Percentiles rank a stretch among this genome's conserved stretches.
Conservation (phyloP, 2,113 vertebrate genomes). For the Merops nubicus region DNA sequence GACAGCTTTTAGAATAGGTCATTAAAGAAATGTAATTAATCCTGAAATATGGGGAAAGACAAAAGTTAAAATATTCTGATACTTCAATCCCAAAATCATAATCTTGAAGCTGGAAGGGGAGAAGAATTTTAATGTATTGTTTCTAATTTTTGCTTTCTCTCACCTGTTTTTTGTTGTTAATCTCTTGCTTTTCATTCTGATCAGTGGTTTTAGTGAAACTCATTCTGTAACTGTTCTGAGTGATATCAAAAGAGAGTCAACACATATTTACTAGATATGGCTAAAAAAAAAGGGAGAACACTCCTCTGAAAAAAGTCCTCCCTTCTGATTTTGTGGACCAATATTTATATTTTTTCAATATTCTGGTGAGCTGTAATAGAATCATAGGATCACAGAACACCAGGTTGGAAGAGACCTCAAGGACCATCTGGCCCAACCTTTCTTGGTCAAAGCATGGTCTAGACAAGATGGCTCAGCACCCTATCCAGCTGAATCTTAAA, state of each 20-base stretch:
- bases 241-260: neutral
- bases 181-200: neutral
- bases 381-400: neutral
- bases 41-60: neutral
- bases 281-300: neutral
- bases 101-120: neutral
- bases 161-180: neutral
- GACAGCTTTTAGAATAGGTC: neutral
- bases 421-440: neutral
- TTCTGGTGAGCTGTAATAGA: neutral
- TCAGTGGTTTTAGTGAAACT: neutral
- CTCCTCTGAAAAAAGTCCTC: neutral
- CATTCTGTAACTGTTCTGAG: neutral
- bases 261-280: neutral
- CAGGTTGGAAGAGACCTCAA: neutral
- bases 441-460: neutral
- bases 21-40: neutral
- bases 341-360: neutral
- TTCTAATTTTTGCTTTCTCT: neutral
- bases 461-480: neutral
- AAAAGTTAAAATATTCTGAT: neutral
- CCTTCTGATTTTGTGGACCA: neutral
- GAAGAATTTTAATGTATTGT: neutral
- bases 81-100: neutral
- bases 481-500: neutral